Conservation (phyloP, 2,797 vertebrate genomes). For the Xerus rutilus region DNA sequence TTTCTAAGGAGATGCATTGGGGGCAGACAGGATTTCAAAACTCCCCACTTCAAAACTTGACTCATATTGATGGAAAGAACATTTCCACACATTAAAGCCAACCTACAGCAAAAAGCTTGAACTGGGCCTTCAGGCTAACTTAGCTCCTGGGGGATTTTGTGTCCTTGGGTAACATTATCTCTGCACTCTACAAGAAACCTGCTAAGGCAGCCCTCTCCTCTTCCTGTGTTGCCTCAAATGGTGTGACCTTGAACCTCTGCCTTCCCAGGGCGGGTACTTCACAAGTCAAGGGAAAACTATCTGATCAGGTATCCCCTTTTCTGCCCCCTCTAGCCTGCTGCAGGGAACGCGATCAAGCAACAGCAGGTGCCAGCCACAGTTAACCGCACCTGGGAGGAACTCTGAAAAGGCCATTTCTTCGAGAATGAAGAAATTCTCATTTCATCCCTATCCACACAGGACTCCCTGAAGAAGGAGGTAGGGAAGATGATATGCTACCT, state of each 20-base stretch:
- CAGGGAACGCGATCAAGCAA: not conserved
- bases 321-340: not conserved
- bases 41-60: not conserved
- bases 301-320: slow-evolving; percentile 29
- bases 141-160: not conserved
- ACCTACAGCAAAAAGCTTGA: not conserved
- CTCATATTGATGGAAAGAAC: not conserved
- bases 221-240: not conserved
- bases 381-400: not conserved
- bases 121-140: not conserved
- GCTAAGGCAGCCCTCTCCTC: not conserved
- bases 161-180: slow-evolving; percentile 20
- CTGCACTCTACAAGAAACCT: not conserved
- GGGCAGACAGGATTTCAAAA: not conserved
- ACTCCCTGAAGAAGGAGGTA: slow-evolving; percentile 14
- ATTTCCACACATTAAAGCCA: not conserved
- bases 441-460: not conserved
- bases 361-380: not conserved
- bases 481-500: not conserved
- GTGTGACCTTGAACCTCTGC: slow-evolving; percentile 54
- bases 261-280: not conserved
- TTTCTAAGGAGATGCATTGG: not conserved
- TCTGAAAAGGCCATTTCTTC: not conserved
- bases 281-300: slow-evolving; percentile 48
- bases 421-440: not conserved